Evolutionary conservation across 2,888 invertebrate species (phyloP).

Genomic region (Drosophila picticornis): DNA sequence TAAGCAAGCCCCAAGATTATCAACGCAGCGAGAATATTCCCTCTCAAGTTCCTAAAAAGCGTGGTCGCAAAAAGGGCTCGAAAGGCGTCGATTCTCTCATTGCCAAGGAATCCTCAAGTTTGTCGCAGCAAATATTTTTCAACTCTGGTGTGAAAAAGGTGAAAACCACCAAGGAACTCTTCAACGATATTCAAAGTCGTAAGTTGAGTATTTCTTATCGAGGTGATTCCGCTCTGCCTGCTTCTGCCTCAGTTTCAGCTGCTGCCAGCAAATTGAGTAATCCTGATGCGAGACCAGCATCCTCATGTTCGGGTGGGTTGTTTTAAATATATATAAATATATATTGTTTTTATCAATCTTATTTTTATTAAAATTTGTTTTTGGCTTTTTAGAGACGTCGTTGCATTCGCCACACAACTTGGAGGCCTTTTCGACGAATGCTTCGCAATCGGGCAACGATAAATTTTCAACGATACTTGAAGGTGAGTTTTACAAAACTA

Average conservation of each 20-base stretch:
- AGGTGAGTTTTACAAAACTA: slow-evolving; percentile 39
- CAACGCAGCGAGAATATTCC: slow-evolving; percentile 9
- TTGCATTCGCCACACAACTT: slow-evolving; percentile 78
- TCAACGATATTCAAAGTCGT: slow-evolving; percentile 84
- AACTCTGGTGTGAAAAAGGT: slow-evolving; percentile 83
- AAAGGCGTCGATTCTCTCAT: slow-evolving; percentile 84
- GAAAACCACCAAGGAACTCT: slow-evolving; percentile 85
- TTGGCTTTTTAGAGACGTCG: slow-evolving; percentile 66
- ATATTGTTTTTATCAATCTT: background rate
- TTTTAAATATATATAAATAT: background rate
- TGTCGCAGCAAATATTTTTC: slow-evolving; percentile 81
- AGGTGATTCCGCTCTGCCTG: slow-evolving; percentile 53
- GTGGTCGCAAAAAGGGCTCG: slow-evolving; percentile 85
- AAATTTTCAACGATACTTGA: slow-evolving; percentile 50
- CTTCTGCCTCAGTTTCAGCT: background rate
- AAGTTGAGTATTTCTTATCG: slow-evolving; percentile 66
- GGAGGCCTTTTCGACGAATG: slow-evolving; percentile 75
- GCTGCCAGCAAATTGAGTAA: slow-evolving; percentile 5
- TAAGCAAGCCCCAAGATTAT: background rate
- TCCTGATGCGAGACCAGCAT: slow-evolving; percentile 68
- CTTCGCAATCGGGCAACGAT: slow-evolving; percentile 65
- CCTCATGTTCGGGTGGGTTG: slow-evolving; percentile 82
- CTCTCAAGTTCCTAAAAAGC: slow-evolving; percentile 76
- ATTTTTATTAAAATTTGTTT: slow-evolving; percentile 1
- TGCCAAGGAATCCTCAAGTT: slow-evolving; percentile 78